These are phyloP conservation scores for Mechanitis mazaeus DNA, from an alignment of 2,888 invertebrate genomes.

Conservation along the genomic window DNA sequence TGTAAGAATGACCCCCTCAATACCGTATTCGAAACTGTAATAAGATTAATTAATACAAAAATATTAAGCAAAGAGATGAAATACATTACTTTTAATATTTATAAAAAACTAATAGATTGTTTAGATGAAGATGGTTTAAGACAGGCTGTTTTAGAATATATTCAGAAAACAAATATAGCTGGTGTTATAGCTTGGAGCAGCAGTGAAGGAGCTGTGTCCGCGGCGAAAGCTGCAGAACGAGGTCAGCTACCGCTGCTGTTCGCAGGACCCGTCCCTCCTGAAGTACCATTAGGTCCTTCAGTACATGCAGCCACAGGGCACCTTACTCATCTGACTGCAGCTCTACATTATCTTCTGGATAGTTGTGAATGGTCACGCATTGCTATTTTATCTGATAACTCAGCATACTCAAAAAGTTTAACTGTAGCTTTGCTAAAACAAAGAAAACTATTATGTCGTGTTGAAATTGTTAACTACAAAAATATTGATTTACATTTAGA, in stretches of 20 bases:
- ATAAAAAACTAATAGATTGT: conserved; percentile 21
- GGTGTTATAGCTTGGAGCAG: conserved; percentile 24
- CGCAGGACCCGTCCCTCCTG: conserved; percentile 30
- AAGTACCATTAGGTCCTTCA: conserved; percentile 17
- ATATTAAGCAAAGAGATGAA: background rate
- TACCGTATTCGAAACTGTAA: background rate
- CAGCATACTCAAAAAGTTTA: conserved; percentile 28
- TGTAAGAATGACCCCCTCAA: conserved; percentile 9
- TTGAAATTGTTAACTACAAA: conserved; percentile 12
- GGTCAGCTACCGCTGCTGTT: conserved; percentile 22
- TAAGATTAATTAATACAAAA: background rate
- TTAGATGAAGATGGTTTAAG: conserved; percentile 11
- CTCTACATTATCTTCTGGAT: conserved; percentile 27
- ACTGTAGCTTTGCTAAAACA: conserved; percentile 11
- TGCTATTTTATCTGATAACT: conserved; percentile 82
- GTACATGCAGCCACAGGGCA: conserved; percentile 29
- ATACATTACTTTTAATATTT: background rate
- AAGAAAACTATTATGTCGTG: conserved; percentile 6
- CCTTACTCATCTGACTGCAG: conserved; percentile 29
- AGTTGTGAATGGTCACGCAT: conserved; percentile 80
- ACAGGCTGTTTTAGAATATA: background rate
- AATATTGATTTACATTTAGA: conserved; percentile 20
- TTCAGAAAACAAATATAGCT: background rate
- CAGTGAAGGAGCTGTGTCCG: conserved; percentile 9
- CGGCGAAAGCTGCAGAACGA: conserved; percentile 3